These are phyloP conservation scores for Trachelus tabidus DNA, from an alignment of 2,888 invertebrate species.

Conservation along the genomic window DNA sequence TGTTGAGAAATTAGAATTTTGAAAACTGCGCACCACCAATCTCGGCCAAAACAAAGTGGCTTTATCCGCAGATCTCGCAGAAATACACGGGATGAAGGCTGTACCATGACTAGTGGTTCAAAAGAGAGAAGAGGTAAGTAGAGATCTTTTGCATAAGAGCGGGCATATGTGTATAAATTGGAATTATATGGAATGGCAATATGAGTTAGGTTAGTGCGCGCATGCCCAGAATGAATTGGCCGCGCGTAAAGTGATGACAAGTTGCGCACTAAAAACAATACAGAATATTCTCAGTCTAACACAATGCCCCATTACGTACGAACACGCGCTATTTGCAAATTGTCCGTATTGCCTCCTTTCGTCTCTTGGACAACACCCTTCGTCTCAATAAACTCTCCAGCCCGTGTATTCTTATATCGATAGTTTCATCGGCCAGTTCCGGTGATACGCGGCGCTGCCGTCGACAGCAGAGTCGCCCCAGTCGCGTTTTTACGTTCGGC, in stretches of 20 bases:
- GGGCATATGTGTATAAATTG: neutral
- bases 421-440: neutral
- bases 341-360: neutral
- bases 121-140: neutral
- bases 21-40: too few species aligned
- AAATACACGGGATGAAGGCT: too few species aligned
- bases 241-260: neutral
- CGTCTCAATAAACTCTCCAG: neutral
- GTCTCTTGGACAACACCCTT: neutral
- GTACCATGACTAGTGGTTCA: too few species aligned
- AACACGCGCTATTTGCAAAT: neutral
- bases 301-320: neutral
- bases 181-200: neutral
- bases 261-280: neutral
- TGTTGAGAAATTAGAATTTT: too few species aligned
- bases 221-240: neutral
- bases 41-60: too few species aligned
- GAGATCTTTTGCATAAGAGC: neutral
- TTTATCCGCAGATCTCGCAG: too few species aligned
- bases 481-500: conserved; percentile 48
- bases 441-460: conserved; percentile 21
- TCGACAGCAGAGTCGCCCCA: conserved; percentile 31
- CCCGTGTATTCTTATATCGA: neutral
- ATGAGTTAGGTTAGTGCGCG: neutral
- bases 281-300: neutral